These are phyloP conservation scores for Phylloscopus trochilus DNA, from an alignment of 2,113 vertebrate species.

Conservation along the genomic window DNA sequence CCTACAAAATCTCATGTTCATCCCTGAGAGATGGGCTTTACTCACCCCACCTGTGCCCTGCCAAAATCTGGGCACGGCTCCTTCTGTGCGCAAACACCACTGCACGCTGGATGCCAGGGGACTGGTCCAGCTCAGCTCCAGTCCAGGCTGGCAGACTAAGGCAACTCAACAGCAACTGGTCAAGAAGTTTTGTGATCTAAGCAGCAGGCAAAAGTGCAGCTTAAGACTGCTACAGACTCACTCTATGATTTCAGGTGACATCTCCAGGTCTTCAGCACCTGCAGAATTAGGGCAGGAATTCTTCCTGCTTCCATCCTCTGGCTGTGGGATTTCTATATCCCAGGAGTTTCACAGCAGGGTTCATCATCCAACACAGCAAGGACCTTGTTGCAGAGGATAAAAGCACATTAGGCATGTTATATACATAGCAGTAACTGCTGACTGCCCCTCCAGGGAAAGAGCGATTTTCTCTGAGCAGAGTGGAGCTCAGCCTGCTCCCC, in stretches of 20 bases:
- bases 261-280: not conserved
- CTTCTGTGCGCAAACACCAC: not conserved
- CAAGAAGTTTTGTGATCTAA: not conserved
- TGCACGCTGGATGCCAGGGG: accelerated
- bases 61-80: not conserved
- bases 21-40: not conserved
- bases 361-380: not conserved
- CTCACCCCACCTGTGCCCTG: not conserved
- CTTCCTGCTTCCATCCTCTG: not conserved
- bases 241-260: not conserved
- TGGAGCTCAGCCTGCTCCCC: not conserved
- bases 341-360: not conserved
- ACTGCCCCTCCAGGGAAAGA: not conserved
- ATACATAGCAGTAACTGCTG: not conserved
- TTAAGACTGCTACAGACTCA: not conserved
- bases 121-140: not conserved
- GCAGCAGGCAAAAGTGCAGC: not conserved
- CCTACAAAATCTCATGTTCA: not conserved
- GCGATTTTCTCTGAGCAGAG: not conserved
- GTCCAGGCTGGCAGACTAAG: not conserved
- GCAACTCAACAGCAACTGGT: not conserved
- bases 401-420: not conserved
- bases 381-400: not conserved
- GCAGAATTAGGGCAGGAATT: not conserved
- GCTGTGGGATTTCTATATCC: not conserved